These are phyloP conservation scores for Nysson spinosus DNA, from an alignment of 2,888 invertebrate species.

Conservation along the genomic window DNA sequence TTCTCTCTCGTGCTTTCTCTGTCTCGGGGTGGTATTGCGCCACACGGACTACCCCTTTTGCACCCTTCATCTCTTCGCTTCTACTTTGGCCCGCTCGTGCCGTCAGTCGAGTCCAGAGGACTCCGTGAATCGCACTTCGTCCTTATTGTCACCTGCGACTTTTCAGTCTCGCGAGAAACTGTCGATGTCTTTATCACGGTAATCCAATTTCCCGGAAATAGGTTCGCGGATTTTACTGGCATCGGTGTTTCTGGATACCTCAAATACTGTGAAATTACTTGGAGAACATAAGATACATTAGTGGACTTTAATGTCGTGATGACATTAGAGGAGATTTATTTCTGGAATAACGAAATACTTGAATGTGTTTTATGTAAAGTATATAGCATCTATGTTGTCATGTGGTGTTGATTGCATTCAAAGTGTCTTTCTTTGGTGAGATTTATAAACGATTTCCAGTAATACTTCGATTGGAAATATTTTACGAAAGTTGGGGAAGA, in stretches of 20 bases:
- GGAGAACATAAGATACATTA: too few relatives aligned
- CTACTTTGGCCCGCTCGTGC: conserved; percentile 44
- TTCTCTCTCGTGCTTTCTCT: conserved; percentile 42
- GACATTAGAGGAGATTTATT: too few relatives aligned
- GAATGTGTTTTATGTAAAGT: too few relatives aligned
- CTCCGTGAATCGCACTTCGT: conserved; percentile 64
- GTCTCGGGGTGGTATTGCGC: conserved; percentile 52
- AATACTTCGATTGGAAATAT: not conserved
- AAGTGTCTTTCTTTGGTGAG: not conserved
- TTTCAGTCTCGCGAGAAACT: not conserved
- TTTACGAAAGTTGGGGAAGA: conserved; percentile 2
- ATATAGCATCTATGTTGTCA: too few relatives aligned
- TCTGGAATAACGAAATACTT: too few relatives aligned
- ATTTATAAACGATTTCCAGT: not conserved
- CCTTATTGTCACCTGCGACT: conserved; percentile 10
- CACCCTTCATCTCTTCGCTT: conserved; percentile 54
- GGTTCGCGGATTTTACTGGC: too few relatives aligned
- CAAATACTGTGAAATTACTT: too few relatives aligned
- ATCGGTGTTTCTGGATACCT: too few relatives aligned
- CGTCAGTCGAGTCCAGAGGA: conserved; percentile 67
- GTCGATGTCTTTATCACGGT: not conserved
- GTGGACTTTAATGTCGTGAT: too few relatives aligned
- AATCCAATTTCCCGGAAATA: not conserved
- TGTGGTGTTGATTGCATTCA: not conserved
- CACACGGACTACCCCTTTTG: conserved; percentile 48